phyloP scores from a whole-genome alignment of 2,888 invertebrate species.

The Tenthredo distinguenda region DNA sequence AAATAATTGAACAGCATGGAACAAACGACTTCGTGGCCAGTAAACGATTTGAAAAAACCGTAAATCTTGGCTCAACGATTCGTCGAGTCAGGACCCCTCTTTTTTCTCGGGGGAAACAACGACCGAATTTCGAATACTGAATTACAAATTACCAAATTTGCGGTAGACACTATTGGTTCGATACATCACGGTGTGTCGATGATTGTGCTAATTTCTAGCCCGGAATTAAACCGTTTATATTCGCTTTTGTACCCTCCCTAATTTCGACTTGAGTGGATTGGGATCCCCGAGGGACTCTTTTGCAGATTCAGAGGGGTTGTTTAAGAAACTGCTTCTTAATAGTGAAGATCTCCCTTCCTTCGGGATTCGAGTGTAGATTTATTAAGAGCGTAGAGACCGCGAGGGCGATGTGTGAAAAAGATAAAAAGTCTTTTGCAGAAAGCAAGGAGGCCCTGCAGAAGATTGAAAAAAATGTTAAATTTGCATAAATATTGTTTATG shows the following conservation, averaged over 20 bases:
- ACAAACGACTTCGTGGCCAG: background rate
- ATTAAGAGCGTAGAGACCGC: background rate
- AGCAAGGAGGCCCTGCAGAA: background rate
- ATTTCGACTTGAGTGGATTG: slow-evolving; percentile 12
- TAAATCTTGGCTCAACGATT: slow-evolving; percentile 23
- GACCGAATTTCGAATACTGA: background rate
- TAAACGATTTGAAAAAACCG: background rate
- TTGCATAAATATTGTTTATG: background rate
- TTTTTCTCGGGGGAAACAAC: background rate
- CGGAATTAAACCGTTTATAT: background rate
- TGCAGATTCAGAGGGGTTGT: slow-evolving; percentile 61
- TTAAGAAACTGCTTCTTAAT: slow-evolving; percentile 62
- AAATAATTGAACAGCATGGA: slow-evolving; percentile 10
- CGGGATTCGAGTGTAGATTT: slow-evolving; percentile 14
- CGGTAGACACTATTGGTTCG: background rate
- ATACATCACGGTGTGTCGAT: background rate
- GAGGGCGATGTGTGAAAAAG: background rate
- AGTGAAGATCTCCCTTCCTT: slow-evolving; percentile 57
- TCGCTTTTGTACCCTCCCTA: slow-evolving; percentile 12
- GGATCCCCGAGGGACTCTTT: slow-evolving; percentile 50
- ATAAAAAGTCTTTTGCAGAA: background rate
- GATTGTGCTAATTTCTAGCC: background rate
- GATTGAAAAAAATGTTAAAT: background rate
- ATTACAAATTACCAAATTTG: background rate
- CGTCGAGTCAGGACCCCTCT: background rate